phyloP scores from a whole-genome alignment of 2,888 invertebrate species.

The Rhamphomyia laevipes region DNA sequence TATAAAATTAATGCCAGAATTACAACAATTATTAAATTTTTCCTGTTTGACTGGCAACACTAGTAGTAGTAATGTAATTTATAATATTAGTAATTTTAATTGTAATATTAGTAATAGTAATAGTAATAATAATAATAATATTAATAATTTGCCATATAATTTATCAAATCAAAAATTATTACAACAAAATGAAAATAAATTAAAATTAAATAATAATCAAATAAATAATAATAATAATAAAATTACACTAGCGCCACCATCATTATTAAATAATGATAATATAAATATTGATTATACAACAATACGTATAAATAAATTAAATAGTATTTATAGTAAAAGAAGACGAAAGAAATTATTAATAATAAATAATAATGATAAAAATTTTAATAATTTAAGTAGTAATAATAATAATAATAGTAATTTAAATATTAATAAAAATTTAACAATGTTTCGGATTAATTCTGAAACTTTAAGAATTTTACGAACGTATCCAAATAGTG shows the following conservation, averaged over 20 bases:
- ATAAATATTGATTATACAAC: slow-evolving; percentile 9
- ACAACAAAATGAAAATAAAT: neutral
- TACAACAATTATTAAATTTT: neutral
- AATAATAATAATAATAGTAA: slow-evolving; percentile 3
- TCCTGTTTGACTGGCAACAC: neutral
- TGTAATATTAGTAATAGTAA: slow-evolving; percentile 9
- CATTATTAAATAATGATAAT: slow-evolving; percentile 6
- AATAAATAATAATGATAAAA: neutral
- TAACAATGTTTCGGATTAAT: slow-evolving; percentile 2
- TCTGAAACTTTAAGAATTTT: slow-evolving; percentile 4
- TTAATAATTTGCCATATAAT: slow-evolving; percentile 2
- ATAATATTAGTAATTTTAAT: neutral
- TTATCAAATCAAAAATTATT: neutral
- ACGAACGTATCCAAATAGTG: slow-evolving; percentile 9
- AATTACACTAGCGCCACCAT: slow-evolving; percentile 11
- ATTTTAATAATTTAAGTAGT: neutral
- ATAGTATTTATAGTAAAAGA: slow-evolving; percentile 6
- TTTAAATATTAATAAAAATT: slow-evolving; percentile 6
- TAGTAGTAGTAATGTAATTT: neutral
- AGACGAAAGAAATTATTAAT: slow-evolving; percentile 5
- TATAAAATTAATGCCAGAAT: neutral
- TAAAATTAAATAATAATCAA: slow-evolving; percentile 8
- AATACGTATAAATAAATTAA: slow-evolving; percentile 1
- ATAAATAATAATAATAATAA: slow-evolving; percentile 12
- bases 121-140: slow-evolving; percentile 12